Evolutionary conservation across 2,888 invertebrate species (phyloP), one percentile per base, ranked within the genome.

Genomic region (Platypus cylindrus): DNA sequence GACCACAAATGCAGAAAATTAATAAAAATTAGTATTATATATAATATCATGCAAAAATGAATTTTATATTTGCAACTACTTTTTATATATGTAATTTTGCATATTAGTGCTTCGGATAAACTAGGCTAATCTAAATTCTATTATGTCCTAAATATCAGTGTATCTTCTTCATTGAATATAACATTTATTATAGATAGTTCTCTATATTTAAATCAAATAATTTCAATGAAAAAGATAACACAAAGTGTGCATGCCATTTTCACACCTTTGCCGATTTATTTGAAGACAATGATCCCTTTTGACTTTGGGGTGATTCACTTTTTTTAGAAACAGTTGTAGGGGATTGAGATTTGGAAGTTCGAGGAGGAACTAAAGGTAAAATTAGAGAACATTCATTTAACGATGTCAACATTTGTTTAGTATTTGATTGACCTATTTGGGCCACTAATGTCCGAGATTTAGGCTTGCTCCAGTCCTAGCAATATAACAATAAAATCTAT

Each of bases 391-490:
- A 59, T 53, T 61, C 62, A 43, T 60, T 60, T 51, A 60, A 48
- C 45, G 54, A 50, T 48, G 55, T 55, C 48, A 64, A 63, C 52
- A 67, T 65, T 61, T 65, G 66, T 59, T 67, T 67, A 51, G 67
- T 65, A 52, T 67, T 67, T 48, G 66, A 59, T 46, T 66, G 62
- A 56, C 63, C 64, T 58, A 66, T 60, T 59, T 66, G 56, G 52
- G 78, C 78, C 76, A 78, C 73, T 65, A 78, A 74, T 56, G 78
- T 78, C 58, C 79, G 74, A 51, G 75, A 75, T 65, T 78, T 78
- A 59, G 78, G 78, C 66, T 78, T 79, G 67, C 78, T 77, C 79
- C 79, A 79, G 52, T 77, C 78, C 79, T 79, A 66, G 55, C 44
- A 56, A 56, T 54, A 56, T 44, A 43, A 41, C n/a, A n/a, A n/a